Conservation (phyloP, 2,113 vertebrate species). For the Columba janthina region DNA sequence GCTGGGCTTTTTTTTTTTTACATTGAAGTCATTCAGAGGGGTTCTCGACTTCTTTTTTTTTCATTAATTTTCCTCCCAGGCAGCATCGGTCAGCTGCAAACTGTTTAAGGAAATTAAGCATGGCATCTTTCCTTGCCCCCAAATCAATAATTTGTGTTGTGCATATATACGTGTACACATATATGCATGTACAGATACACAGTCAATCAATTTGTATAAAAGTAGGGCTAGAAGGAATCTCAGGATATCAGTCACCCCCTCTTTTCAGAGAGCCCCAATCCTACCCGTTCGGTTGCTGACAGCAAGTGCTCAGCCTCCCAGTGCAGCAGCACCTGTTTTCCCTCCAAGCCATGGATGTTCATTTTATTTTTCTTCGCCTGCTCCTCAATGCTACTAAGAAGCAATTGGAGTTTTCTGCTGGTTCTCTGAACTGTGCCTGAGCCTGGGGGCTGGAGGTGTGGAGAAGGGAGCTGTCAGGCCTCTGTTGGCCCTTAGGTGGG, state of each 20-base stretch:
- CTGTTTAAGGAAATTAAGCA: not conserved
- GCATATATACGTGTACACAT: not conserved
- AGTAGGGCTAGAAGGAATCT: not conserved
- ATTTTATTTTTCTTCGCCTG: not conserved
- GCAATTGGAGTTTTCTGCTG: fast-evolving
- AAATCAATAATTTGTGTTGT: not conserved
- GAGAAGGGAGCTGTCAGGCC: not conserved
- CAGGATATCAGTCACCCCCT: not conserved
- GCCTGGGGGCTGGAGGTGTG: fast-evolving
- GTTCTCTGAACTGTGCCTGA: not conserved
- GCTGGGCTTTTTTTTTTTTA: not conserved
- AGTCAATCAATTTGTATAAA: not conserved
- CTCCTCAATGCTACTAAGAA: not conserved
- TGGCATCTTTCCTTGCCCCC: not conserved
- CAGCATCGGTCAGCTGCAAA: not conserved
- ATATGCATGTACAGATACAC: not conserved
- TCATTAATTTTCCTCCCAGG: not conserved
- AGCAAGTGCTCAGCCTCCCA: not conserved
- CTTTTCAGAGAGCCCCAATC: not conserved
- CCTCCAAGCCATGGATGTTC: not conserved
- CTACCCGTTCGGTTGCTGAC: not conserved
- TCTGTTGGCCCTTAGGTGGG: not conserved
- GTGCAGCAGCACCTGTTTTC: not conserved
- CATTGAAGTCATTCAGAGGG: not conserved
- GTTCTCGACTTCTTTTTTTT: not conserved